Percentiles rank a stretch among this genome's conserved stretches.
Conservation (phyloP, 2,113 vertebrate genomes). For the Struthio camelus region DNA sequence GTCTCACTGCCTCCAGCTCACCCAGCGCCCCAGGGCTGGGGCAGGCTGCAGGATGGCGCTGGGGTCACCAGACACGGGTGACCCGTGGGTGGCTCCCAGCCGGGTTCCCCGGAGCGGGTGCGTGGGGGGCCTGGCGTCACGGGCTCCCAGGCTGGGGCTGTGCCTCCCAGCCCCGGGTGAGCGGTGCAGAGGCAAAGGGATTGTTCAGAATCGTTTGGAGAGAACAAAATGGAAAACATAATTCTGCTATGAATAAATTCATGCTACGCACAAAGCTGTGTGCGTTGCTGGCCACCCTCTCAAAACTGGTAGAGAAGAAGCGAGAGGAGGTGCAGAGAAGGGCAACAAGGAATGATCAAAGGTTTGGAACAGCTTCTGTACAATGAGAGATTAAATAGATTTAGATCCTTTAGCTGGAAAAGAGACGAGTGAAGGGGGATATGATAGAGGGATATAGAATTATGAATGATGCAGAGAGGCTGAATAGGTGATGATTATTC, state of each 20-base stretch:
- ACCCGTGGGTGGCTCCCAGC: neutral
- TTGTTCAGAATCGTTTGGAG: neutral
- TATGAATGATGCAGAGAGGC: slow-evolving; percentile 21
- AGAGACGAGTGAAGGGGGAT: neutral
- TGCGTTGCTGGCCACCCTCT: neutral
- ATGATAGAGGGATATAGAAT: slow-evolving; percentile 4
- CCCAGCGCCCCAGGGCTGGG: neutral
- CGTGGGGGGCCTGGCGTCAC: neutral
- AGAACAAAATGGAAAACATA: neutral
- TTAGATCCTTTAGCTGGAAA: slow-evolving; percentile 44
- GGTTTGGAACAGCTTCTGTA: slow-evolving; percentile 42
- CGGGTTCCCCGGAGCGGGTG: too few species aligned
- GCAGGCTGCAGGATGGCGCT: neutral
- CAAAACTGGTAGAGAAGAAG: neutral
- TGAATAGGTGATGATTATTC: slow-evolving; percentile 42
- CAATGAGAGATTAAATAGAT: slow-evolving; percentile 62
- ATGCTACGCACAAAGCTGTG: neutral
- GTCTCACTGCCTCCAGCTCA: neutral
- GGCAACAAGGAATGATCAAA: slow-evolving; percentile 24
- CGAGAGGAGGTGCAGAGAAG: neutral
- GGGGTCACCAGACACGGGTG: neutral
- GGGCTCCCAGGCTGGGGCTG: neutral
- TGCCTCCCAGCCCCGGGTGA: neutral
- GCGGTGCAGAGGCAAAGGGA: neutral
- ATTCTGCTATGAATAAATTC: neutral